Conservation (phyloP, 1,140 invertebrate species). For the Temnothorax curvispinosus region DNA sequence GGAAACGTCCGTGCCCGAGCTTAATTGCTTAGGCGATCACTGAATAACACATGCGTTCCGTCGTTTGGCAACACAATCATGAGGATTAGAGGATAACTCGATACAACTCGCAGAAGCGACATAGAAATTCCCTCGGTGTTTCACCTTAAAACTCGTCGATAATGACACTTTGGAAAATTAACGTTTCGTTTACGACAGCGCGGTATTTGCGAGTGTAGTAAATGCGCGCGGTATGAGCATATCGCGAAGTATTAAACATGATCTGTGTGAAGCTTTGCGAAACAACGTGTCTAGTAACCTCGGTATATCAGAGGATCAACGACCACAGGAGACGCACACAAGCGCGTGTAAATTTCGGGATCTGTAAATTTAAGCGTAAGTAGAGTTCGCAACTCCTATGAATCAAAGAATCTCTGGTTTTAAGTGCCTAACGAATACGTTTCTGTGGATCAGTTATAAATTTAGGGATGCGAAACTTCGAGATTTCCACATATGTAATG, state of each 20-base stretch:
- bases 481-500: not conserved
- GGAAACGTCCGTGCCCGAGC: slow-evolving; percentile 60
- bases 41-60: slow-evolving; percentile 71
- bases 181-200: slow-evolving; percentile 10
- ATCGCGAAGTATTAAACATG: slow-evolving; percentile 36
- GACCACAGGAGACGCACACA: not conserved
- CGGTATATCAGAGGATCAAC: slow-evolving; percentile 49
- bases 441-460: slow-evolving; percentile 17
- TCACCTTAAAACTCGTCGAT: slow-evolving; percentile 36
- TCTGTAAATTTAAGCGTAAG: slow-evolving; percentile 47
- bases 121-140: slow-evolving; percentile 39
- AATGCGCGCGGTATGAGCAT: not conserved
- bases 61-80: slow-evolving; percentile 60
- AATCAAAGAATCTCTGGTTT: slow-evolving; percentile 44
- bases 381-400: slow-evolving; percentile 43
- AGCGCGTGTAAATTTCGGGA: slow-evolving; percentile 32
- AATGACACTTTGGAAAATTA: slow-evolving; percentile 40
- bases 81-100: slow-evolving; percentile 47
- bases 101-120: slow-evolving; percentile 25
- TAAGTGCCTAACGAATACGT: slow-evolving; percentile 16
- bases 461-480: slow-evolving; percentile 7
- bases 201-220: slow-evolving; percentile 1
- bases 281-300: slow-evolving; percentile 22
- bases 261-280: slow-evolving; percentile 32
- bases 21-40: slow-evolving; percentile 72